These are phyloP conservation scores for Boleophthalmus pectinirostris DNA, from an alignment of 2,113 vertebrate species.

Conservation along the genomic window DNA sequence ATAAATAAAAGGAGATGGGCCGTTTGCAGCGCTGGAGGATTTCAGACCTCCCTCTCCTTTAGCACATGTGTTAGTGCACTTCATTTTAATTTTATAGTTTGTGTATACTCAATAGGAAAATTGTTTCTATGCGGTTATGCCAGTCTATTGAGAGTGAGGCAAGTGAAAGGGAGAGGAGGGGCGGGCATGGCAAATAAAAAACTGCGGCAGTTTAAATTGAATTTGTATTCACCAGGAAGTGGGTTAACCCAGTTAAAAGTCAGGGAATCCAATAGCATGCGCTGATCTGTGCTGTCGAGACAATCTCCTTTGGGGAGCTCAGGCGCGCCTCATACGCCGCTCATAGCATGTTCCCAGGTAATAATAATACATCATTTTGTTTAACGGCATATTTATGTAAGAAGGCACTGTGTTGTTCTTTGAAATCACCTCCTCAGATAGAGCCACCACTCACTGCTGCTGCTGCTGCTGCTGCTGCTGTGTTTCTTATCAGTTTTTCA, in stretches of 20 bases:
- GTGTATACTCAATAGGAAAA: slow-evolving; percentile 77
- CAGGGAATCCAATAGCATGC: slow-evolving; percentile 79
- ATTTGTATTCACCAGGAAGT: slow-evolving; percentile 84
- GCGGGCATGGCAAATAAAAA: slow-evolving; percentile 76
- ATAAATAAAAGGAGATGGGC: slow-evolving; percentile 42
- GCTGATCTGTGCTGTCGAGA: slow-evolving; percentile 74
- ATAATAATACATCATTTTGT: slow-evolving; percentile 75
- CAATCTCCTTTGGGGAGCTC: slow-evolving; percentile 77
- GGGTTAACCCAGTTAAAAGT: slow-evolving; percentile 83
- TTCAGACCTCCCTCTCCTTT: slow-evolving; percentile 36
- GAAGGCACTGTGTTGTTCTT: slow-evolving; percentile 67
- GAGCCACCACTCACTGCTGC: slow-evolving; percentile 64
- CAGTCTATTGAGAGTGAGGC: slow-evolving; percentile 71
- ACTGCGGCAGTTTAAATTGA: slow-evolving; percentile 80
- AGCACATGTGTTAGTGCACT: slow-evolving; percentile 74
- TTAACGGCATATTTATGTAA: slow-evolving; percentile 73
- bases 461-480: slow-evolving; percentile 55
- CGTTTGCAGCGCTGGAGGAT: slow-evolving; percentile 29
- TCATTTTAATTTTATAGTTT: slow-evolving; percentile 81
- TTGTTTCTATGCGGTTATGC: slow-evolving; percentile 78
- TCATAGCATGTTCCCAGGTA: slow-evolving; percentile 75
- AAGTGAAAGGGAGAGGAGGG: slow-evolving; percentile 36
- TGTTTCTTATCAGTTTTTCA: slow-evolving; percentile 71
- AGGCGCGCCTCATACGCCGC: slow-evolving; percentile 67
- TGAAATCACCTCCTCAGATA: slow-evolving; percentile 71